Evolutionary conservation across 2,113 vertebrate genomes (phyloP), one percentile per base, ranked within the genome.

Genomic region (Corvus hawaiiensis): DNA sequence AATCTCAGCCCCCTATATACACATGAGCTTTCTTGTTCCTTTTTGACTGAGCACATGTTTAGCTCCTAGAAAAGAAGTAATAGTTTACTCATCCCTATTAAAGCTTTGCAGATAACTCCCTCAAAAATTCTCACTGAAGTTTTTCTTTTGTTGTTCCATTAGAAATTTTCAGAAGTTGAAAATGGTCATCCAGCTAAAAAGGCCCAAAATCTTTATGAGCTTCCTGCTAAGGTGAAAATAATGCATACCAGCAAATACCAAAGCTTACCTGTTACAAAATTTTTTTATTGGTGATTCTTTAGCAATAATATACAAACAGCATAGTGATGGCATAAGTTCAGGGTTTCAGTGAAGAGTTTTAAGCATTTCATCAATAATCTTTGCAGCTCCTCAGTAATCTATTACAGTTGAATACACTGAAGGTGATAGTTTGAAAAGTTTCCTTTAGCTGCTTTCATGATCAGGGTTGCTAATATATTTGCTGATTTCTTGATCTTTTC

Each of bases 21-120:
- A 9, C 16, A 1, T 5, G 20, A 56, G 23, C 13, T 54, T 91
- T 80, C 28, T 48, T 0, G 0, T 49, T 87, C n/a, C 16, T 62
- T 87, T 85, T 51, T 48, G 33, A 35, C 59, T 64, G 44, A 61
- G 55, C 21, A 73, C 2, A 0, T 89, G 16, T 68, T 91, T 21
- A 56, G 19, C 27, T 39, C 27, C 13, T 64, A 3, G 28, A 68
- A 62, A 82, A 75, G 44, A 52, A 56, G 4, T 18, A 41, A 9
- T 33, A 13, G 7, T 75, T 84, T 77, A 28, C 16, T 87, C n/a
- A 37, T 13, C 16, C 7, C 4, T 51, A 11, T 71, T 35, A 75
- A 58, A 67, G 59, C 33, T 68, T 72, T 63, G 26, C 33, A 41
- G 79, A 15, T 22, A 75, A 27, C 22, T 85, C 72, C 26, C 61